These are phyloP conservation scores for Enteromius treurensis DNA, from an alignment of 2,797 vertebrate genomes.

Conservation along the genomic window DNA sequence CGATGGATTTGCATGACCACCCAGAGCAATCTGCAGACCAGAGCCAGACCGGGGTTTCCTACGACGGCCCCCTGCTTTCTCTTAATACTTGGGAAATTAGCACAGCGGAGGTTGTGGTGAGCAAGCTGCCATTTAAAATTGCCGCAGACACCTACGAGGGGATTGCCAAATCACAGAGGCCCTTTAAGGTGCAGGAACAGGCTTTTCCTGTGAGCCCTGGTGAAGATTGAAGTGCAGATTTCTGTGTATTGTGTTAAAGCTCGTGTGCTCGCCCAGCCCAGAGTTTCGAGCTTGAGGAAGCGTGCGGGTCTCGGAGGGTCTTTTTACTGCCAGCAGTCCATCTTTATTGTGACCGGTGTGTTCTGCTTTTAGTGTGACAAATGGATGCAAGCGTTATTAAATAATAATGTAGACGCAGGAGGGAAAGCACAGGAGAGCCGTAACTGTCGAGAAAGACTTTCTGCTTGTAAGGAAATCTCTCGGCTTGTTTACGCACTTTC, in stretches of 20 bases:
- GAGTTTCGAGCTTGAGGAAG: slow-evolving; percentile 15
- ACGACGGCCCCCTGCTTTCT: slow-evolving; percentile 10
- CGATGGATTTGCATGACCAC: slow-evolving; percentile 21
- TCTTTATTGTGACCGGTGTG: slow-evolving; percentile 21
- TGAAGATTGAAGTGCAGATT: slow-evolving; percentile 1
- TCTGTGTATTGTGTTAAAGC: slow-evolving; percentile 31
- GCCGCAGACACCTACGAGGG: slow-evolving; percentile 6
- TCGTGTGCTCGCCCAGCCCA: neutral
- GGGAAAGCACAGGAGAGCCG: slow-evolving; percentile 17
- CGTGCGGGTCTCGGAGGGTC: neutral
- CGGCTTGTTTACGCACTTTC: slow-evolving; percentile 17
- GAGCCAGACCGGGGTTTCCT: slow-evolving; percentile 14
- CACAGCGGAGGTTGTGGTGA: slow-evolving; percentile 35
- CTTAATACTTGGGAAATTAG: slow-evolving; percentile 40
- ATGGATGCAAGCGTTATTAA: slow-evolving; percentile 41
- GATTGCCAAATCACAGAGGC: slow-evolving; percentile 26
- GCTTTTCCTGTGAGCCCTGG: neutral
- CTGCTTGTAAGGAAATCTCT: slow-evolving; percentile 34
- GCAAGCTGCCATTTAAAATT: slow-evolving; percentile 6
- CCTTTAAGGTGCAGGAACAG: neutral
- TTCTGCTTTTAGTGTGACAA: slow-evolving; percentile 39
- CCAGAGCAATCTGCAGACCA: neutral
- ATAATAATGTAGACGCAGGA: slow-evolving; percentile 34
- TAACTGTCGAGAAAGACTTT: slow-evolving; percentile 16
- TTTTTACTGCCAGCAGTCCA: slow-evolving; percentile 29